phyloP scores from a whole-genome alignment of 2,888 invertebrate genomes.

The Plutella xylostella region DNA sequence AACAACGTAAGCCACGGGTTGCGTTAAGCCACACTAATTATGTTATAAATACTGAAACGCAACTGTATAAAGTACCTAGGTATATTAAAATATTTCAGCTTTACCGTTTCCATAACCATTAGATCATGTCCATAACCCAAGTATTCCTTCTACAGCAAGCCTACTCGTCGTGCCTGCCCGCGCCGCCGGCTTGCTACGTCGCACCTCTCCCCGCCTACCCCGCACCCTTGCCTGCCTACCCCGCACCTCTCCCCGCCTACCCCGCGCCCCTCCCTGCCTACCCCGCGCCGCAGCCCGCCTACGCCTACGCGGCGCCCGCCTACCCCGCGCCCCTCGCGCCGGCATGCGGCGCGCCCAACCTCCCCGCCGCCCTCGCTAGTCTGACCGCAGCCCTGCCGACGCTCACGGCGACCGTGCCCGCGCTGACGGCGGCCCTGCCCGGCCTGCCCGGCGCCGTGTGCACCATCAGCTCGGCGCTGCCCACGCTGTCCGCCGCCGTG shows the following conservation, averaged over 20 bases:
- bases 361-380: too few species aligned
- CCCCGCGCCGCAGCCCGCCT: conserved; percentile 17
- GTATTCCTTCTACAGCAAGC: not conserved
- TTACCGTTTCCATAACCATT: not conserved
- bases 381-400: too few species aligned
- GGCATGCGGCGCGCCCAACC: too few species aligned
- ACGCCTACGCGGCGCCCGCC: conserved; percentile 21
- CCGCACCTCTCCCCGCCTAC: not conserved
- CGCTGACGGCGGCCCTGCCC: too few species aligned
- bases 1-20: too few species aligned
- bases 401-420: too few species aligned
- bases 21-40: too few species aligned
- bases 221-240: conserved; percentile 13
- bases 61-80: not conserved
- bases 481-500: too few species aligned
- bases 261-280: conserved; percentile 14
- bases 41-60: too few species aligned
- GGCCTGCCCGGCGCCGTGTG: too few species aligned
- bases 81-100: not conserved
- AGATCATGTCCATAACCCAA: not conserved
- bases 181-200: conserved; percentile 20
- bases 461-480: too few species aligned
- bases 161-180: conserved; percentile 11
- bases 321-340: conserved; percentile 5
- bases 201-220: conserved; percentile 8